Percentiles rank a stretch among this genome's conserved stretches.
Evolutionary conservation across 2,888 invertebrate species (phyloP).

Genomic region (Cheilosia impressa): DNA sequence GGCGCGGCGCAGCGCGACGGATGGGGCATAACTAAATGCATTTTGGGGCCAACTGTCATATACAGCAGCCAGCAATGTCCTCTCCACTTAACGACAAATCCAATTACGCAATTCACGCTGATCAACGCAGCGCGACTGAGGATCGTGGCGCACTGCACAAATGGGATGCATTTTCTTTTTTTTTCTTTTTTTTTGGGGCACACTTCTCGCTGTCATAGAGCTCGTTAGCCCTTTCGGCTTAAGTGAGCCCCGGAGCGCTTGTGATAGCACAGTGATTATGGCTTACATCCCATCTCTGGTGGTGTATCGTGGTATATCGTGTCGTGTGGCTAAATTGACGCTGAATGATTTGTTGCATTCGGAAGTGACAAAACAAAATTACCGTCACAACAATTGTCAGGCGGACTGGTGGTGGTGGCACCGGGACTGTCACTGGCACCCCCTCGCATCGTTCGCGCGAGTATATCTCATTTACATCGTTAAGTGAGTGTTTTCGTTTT

Average conservation of each 20-base stretch:
- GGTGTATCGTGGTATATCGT: background rate
- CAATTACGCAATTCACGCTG: constrained; percentile 72
- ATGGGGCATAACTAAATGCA: constrained; percentile 61
- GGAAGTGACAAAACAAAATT: constrained; percentile 74
- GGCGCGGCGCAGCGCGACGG: constrained; percentile 5
- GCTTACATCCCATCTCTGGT: constrained; percentile 36
- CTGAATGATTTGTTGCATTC: constrained; percentile 74
- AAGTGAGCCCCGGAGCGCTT: constrained; percentile 13
- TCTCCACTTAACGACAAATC: constrained; percentile 73
- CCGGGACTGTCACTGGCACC: constrained; percentile 6
- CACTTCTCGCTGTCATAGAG: constrained; percentile 60
- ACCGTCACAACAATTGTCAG: constrained; percentile 62
- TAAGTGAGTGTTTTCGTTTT: constrained; percentile 28
- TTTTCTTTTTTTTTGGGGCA: constrained; percentile 21
- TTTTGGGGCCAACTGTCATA: constrained; percentile 72
- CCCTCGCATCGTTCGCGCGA: background rate
- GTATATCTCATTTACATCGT: constrained; percentile 43
- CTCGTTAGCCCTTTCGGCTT: constrained; percentile 65
- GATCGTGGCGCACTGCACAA: constrained; percentile 37
- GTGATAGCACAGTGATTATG: constrained; percentile 44
- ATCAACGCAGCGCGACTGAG: constrained; percentile 38
- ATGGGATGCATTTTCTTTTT: constrained; percentile 42
- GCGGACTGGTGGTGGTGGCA: background rate
- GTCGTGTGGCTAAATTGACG: constrained; percentile 59
- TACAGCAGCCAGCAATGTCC: constrained; percentile 58